Percentiles rank a stretch among this genome's conserved stretches.
Conservation (phyloP, 2,113 vertebrate species). For the Coryphaenoides rupestris region DNA sequence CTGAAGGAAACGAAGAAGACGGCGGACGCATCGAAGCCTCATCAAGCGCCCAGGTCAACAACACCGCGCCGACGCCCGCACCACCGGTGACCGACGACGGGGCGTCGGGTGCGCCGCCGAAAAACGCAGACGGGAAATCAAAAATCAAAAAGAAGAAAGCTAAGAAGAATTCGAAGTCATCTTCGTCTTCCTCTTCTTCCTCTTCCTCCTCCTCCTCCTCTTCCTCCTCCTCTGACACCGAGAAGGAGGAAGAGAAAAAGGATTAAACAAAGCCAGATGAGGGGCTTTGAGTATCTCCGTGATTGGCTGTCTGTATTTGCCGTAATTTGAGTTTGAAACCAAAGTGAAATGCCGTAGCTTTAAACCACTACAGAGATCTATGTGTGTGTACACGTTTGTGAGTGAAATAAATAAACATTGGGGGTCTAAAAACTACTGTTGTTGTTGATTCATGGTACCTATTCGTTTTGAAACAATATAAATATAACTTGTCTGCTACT, state of each 20-base stretch:
- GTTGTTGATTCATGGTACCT: too few species aligned
- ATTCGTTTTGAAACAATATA: too few species aligned
- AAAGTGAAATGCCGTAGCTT: too few species aligned
- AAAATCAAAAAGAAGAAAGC: constrained; percentile 17
- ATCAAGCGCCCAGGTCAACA: not conserved
- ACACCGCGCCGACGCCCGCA: not conserved
- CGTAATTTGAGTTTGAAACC: too few species aligned
- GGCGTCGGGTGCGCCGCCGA: not conserved
- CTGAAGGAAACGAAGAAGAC: not conserved
- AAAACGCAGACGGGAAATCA: not conserved
- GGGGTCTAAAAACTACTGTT: not conserved
- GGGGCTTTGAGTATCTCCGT: too few species aligned
- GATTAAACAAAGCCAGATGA: too few species aligned
- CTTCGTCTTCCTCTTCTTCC: not conserved
- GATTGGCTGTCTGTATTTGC: too few species aligned
- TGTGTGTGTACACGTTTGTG: not conserved
- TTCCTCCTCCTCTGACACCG: not conserved
- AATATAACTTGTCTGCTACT: too few species aligned
- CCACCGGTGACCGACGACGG: not conserved
- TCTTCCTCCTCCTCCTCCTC: constrained; percentile 35
- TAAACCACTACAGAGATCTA: too few species aligned
- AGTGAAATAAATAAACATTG: constrained; percentile 37
- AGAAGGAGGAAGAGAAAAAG: constrained; percentile 30
- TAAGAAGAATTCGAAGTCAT: constrained; percentile 5
- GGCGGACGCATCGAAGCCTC: not conserved